Evolutionary conservation across 2,113 vertebrate genomes (phyloP).

Genomic region (Panurus biarmicus): DNA sequence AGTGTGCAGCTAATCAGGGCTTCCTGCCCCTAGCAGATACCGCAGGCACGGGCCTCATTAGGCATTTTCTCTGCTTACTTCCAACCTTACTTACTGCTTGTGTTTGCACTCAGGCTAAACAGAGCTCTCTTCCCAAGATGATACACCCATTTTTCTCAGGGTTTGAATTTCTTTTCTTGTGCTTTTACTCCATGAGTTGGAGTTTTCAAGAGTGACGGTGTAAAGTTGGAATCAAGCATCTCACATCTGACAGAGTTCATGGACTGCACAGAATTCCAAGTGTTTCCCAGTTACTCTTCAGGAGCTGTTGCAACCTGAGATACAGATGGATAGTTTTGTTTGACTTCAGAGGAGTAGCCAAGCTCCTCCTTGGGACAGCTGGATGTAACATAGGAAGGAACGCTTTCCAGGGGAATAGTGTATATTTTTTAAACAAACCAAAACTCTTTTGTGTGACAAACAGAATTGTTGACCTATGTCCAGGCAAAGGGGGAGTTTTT

Average conservation of each 20-base stretch:
- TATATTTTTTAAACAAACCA: slow-evolving; percentile 18
- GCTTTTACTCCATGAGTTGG: background rate
- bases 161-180: background rate
- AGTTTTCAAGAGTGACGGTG: fast-evolving
- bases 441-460: background rate
- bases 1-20: slow-evolving; percentile 45
- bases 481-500: background rate
- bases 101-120: background rate
- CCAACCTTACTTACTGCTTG: background rate
- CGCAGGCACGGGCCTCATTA: background rate
- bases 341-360: background rate
- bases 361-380: slow-evolving; percentile 3
- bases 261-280: background rate
- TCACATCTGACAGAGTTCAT: background rate
- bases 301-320: background rate
- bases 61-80: background rate
- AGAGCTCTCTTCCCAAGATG: background rate
- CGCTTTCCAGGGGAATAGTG: background rate
- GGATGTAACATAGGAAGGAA: background rate
- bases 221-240: background rate
- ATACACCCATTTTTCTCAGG: background rate
- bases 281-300: background rate
- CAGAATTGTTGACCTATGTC: background rate
- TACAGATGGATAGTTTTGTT: background rate
- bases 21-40: slow-evolving; percentile 40